Conservation (phyloP, 2,797 vertebrate species). For the Rhinogobio ventralis region DNA sequence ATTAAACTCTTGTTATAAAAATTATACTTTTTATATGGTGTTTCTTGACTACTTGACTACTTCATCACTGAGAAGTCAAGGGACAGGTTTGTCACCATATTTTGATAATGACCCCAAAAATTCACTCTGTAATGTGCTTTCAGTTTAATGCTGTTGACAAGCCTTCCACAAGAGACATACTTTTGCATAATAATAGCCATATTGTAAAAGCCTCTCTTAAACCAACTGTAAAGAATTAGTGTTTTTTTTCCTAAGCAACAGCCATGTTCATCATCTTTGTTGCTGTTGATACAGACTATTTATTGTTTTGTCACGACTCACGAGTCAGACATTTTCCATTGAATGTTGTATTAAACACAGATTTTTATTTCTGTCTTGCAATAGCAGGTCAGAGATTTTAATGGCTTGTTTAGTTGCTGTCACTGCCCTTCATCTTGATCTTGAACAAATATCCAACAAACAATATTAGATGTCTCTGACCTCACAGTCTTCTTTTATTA, state of each 20-base stretch:
- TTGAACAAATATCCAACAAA: neutral
- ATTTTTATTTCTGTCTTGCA: neutral
- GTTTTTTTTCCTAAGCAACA: neutral
- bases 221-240: neutral
- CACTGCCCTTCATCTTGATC: neutral
- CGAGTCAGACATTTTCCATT: neutral
- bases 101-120: neutral
- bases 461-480: neutral
- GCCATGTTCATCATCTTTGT: neutral
- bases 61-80: neutral
- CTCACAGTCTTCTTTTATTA: neutral
- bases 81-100: neutral
- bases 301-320: neutral
- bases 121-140: conserved; percentile 13
- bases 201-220: conserved; percentile 4
- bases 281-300: neutral
- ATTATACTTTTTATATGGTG: neutral
- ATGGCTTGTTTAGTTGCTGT: neutral
- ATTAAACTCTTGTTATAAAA: neutral
- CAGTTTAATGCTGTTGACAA: conserved; percentile 17
- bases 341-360: neutral
- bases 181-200: conserved; percentile 15
- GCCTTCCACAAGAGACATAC: conserved; percentile 16
- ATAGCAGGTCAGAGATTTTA: neutral
- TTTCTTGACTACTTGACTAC: neutral